phyloP scores from a whole-genome alignment of 1,140 invertebrate genomes.

The Trypoxylus dichotomus region DNA sequence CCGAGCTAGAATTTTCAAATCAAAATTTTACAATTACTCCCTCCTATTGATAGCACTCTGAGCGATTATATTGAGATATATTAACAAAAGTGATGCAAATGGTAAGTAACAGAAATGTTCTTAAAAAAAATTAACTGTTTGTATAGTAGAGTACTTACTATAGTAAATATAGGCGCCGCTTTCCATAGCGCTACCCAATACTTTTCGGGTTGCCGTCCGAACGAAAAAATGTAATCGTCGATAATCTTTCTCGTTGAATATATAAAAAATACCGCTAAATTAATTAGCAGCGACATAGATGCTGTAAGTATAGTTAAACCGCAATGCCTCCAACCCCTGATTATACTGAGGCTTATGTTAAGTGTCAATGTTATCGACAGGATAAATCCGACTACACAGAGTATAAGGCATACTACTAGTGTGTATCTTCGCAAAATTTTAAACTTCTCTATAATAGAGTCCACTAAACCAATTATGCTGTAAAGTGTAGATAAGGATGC shows the following conservation, averaged over 20 bases:
- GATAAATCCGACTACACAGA: not conserved
- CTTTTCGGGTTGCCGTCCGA: not conserved
- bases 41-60: too few species aligned
- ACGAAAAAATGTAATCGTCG: not conserved
- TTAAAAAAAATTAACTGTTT: too few species aligned
- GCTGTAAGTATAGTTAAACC: not conserved
- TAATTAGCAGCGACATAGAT: not conserved
- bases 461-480: not conserved
- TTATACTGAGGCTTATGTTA: not conserved
- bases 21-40: too few species aligned
- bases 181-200: not conserved
- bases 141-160: not conserved
- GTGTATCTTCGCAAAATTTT: not conserved
- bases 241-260: not conserved
- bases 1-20: too few species aligned
- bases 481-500: not conserved
- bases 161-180: not conserved
- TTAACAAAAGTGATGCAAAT: too few species aligned
- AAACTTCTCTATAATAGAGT: slow-evolving; percentile 14
- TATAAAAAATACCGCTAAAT: not conserved
- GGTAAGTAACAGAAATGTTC: too few species aligned
- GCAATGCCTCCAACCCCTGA: not conserved
- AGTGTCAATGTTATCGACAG: not conserved
- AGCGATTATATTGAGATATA: too few species aligned
- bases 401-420: not conserved